Base-by-base conservation (phyloP, 2,797 vertebrate species). In the Acomys russatus region DNA sequence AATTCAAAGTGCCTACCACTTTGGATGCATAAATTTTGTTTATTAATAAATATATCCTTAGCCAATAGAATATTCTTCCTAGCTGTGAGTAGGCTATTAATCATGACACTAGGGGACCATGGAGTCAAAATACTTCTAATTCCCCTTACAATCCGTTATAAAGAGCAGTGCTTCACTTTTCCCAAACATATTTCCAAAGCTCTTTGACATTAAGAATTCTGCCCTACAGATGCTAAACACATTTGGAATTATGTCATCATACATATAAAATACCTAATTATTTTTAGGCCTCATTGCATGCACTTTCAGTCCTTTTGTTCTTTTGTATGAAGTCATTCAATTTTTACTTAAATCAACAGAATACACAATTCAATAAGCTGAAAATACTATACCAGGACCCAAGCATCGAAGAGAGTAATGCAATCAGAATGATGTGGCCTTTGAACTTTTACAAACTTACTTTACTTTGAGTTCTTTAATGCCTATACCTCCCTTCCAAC, bases 1-100 rank as follows among this genome's bases (percentile, higher is more conserved):
- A 56, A 1, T 7, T 88, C 89, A 30, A 90, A 77, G 15, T 89
- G 35, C 20, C 6, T 64, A 94, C 83, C 3, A 76, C 1, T 51
- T 91, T 73, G n/a, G 95, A 84, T 64, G 90, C 35, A 25, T 79
- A 96, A 78, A 78, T 93, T 59, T 93, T 90, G 1, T 94, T 95
- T 92, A 64, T 70, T 33, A 95, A 54, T 56, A 92, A 84, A 54
- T 61, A 56, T 4, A 82, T 51, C 38, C 3, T 70, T 85, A 91
- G 20, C 3, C 51, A 93, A 51, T 28, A 70, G 5, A 59, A 80
- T 56, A n/a, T 76, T 97, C 91, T 77, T 97, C 18, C 61, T 66
- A 96, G 56, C 23, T 4, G 9, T 18, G 84, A 66, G 85, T 90
- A 90, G 35, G 25, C 49, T 91, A 70, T 74, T n/a, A 25, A 91